phyloP scores from a whole-genome alignment of 1,140 invertebrate genomes.

The Sycophaga agraensis region DNA sequence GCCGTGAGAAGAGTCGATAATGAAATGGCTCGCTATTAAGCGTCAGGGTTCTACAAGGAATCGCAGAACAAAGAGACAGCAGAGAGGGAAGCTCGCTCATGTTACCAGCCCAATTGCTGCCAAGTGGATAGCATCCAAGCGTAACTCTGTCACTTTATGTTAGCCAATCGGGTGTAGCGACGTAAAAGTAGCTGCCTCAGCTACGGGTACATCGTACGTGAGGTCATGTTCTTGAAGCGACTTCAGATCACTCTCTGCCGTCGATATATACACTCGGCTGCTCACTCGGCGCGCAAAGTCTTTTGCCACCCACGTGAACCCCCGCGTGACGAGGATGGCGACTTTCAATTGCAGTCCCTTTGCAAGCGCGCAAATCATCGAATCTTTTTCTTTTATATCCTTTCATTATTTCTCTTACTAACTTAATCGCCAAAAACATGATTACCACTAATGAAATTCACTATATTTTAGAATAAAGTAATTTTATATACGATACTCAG shows the following conservation, averaged over 20 bases:
- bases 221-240: conserved; percentile 22
- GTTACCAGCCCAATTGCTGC: conserved; percentile 36
- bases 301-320: too few relatives aligned
- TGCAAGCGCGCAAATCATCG: too few relatives aligned
- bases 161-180: conserved; percentile 41
- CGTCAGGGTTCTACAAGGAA: neutral
- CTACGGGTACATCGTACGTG: conserved; percentile 40
- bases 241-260: conserved; percentile 2
- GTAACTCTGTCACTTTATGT: conserved; percentile 39
- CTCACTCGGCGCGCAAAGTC: too few relatives aligned
- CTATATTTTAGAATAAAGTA: too few relatives aligned
- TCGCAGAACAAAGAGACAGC: neutral
- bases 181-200: conserved; percentile 43
- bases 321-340: too few relatives aligned
- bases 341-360: too few relatives aligned
- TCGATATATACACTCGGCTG: too few relatives aligned
- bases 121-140: conserved; percentile 41
- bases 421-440: too few relatives aligned
- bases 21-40: neutral
- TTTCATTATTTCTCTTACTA: too few relatives aligned
- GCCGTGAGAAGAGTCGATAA: neutral
- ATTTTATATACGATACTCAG: too few relatives aligned
- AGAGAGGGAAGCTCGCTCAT: neutral
- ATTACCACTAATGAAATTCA: too few relatives aligned
- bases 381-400: too few relatives aligned